phyloP scores from a whole-genome alignment of 2,888 invertebrate genomes.

The Polydrusus cervinus region DNA sequence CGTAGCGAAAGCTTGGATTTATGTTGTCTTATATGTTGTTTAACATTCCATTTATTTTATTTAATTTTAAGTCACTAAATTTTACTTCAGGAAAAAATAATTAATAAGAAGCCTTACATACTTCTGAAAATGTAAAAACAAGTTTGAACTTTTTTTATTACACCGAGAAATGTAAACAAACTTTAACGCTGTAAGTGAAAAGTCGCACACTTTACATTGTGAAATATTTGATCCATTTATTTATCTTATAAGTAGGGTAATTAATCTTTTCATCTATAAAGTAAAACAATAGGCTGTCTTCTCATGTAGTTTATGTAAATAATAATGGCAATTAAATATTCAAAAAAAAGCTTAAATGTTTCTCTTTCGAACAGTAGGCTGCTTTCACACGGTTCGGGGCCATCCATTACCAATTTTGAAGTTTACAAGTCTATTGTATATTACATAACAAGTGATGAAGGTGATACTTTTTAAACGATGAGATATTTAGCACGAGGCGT shows the following conservation, averaged over 20 bases:
- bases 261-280: constrained; percentile 16
- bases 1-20: too few relatives aligned
- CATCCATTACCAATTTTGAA: too few relatives aligned
- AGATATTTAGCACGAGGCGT: too few relatives aligned
- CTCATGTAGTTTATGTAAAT: not conserved
- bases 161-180: not conserved
- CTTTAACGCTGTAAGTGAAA: constrained; percentile 7
- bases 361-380: too few relatives aligned
- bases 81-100: not conserved
- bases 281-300: not conserved
- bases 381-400: too few relatives aligned
- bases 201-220: constrained; percentile 3
- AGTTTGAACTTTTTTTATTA: not conserved
- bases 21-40: too few relatives aligned
- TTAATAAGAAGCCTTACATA: not conserved
- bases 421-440: too few relatives aligned
- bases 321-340: not conserved
- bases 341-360: too few relatives aligned
- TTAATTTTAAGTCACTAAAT: not conserved
- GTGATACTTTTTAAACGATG: too few relatives aligned
- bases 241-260: not conserved
- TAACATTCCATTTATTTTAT: not conserved
- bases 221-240: constrained; percentile 1
- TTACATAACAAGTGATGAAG: too few relatives aligned
- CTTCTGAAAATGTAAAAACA: not conserved